These are phyloP conservation scores for Ametastegia equiseti DNA, from an alignment of 2,888 invertebrate genomes.

Conservation along the genomic window DNA sequence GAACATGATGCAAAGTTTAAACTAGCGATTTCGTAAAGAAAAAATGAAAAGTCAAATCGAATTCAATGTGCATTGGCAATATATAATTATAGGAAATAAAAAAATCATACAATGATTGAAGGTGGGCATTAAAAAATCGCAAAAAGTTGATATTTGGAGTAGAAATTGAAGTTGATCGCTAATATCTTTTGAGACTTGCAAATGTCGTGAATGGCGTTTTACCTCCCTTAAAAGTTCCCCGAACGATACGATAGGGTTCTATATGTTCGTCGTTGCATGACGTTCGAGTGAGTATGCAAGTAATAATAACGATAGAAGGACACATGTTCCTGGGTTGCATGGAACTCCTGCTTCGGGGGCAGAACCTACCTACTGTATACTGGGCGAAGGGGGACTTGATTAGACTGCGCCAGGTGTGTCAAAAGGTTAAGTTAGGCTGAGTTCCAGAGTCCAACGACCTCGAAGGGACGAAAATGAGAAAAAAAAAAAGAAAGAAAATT, in stretches of 20 bases:
- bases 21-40: neutral
- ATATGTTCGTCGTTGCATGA: neutral
- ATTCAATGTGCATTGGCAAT: neutral
- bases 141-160: neutral
- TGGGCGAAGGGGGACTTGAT: conserved; percentile 38
- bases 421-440: conserved; percentile 43
- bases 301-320: conserved; percentile 34
- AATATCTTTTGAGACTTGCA: neutral
- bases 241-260: neutral
- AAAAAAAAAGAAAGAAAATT: neutral
- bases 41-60: neutral
- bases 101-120: too few species aligned
- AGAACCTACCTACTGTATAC: conserved; percentile 15
- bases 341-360: conserved; percentile 17
- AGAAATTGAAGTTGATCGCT: conserved; percentile 5
- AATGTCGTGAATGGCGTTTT: conserved; percentile 4
- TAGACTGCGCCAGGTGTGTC: conserved; percentile 44
- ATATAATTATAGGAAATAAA: neutral
- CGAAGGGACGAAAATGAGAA: conserved; percentile 10
- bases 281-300: conserved; percentile 1
- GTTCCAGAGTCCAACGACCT: conserved; percentile 31
- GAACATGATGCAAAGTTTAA: neutral
- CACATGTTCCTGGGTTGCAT: conserved; percentile 35
- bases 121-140: neutral
- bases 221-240: neutral